Percentiles rank a stretch among this genome's conserved stretches.
phyloP scores from a whole-genome alignment of 2,888 invertebrate species.

The Magallana nippona region DNA sequence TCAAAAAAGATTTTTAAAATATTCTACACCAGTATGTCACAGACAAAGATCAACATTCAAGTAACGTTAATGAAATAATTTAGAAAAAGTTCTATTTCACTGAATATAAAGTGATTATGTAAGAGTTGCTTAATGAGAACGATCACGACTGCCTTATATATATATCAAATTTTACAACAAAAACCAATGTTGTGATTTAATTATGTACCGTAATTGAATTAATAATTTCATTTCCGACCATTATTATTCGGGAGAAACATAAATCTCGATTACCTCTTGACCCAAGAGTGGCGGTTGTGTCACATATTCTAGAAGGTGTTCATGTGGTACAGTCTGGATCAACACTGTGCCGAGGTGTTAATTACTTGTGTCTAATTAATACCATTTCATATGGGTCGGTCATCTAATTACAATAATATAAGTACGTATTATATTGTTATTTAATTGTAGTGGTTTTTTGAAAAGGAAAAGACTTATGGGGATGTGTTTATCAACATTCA shows the following conservation, averaged over 20 bases:
- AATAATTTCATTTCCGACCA: not conserved
- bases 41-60: no score
- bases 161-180: no score
- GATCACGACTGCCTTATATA: no score
- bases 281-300: not conserved
- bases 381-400: not conserved
- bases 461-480: no score
- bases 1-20: no score
- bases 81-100: no score
- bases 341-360: not conserved
- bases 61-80: no score
- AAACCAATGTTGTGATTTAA: not conserved
- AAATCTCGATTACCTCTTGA: not conserved
- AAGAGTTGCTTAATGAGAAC: no score
- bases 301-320: not conserved
- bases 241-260: not conserved
- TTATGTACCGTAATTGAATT: not conserved
- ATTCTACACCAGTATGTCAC: no score
- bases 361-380: slow-evolving; percentile 8
- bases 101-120: no score
- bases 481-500: no score
- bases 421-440: not conserved
- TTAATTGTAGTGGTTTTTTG: not conserved
- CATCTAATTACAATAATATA: not conserved
- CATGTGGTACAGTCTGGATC: not conserved